Percentiles rank a stretch among this genome's conserved stretches.
These are phyloP conservation scores for Podiceps cristatus DNA, from an alignment of 2,113 vertebrate species.

Conservation along the genomic window DNA sequence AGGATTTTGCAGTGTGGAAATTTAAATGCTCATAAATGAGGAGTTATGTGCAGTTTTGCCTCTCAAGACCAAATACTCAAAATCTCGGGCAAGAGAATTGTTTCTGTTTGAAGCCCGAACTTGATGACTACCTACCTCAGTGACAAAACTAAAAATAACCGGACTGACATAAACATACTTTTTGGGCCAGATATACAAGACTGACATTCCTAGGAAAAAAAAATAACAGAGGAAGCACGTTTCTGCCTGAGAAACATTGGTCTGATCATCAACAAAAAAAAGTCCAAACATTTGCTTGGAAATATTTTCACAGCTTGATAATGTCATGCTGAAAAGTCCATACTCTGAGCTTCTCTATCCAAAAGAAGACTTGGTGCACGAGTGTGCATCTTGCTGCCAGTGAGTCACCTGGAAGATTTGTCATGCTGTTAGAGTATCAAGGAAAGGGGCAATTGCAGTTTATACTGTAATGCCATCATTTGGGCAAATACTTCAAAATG, in stretches of 20 bases:
- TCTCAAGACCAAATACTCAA: neutral
- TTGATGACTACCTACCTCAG: neutral
- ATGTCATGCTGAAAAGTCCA: neutral
- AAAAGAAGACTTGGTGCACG: neutral
- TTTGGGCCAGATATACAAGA: neutral
- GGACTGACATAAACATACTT: neutral
- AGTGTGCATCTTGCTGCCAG: neutral
- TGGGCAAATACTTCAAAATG: neutral
- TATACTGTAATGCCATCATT: neutral
- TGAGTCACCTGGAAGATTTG: conserved; percentile 32
- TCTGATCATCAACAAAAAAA: neutral
- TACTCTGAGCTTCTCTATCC: neutral
- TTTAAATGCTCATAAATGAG: neutral
- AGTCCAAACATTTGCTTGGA: conserved; percentile 20
- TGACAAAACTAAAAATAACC: neutral
- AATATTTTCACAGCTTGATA: conserved; percentile 3
- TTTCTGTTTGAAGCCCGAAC: neutral
- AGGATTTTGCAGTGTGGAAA: neutral
- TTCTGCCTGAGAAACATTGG: neutral
- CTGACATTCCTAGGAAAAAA: neutral
- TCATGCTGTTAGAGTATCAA: neutral
- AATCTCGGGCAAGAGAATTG: neutral
- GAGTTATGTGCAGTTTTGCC: neutral
- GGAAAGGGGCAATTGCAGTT: neutral
- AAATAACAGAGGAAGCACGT: neutral